Conservation (phyloP, 2,113 vertebrate species). For the Emydocephalus ijimae region DNA sequence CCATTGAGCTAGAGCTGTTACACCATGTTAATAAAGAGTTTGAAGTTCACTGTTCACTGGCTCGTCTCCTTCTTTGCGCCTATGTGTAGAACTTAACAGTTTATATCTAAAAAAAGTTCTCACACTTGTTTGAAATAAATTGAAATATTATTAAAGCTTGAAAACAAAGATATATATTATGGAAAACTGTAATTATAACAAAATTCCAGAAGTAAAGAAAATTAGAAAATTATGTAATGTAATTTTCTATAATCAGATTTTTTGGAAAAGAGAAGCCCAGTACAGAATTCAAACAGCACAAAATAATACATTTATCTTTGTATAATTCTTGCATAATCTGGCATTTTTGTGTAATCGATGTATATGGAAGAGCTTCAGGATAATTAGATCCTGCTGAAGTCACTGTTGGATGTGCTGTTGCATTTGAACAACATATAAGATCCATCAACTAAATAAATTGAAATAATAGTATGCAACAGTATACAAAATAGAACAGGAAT, state of each 20-base stretch:
- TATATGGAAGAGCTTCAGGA: background rate
- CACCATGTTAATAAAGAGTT: too few species aligned
- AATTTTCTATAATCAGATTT: background rate
- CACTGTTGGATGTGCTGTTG: background rate
- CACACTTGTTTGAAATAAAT: background rate
- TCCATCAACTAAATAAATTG: background rate
- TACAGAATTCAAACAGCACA: background rate
- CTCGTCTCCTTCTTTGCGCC: too few species aligned
- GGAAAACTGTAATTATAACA: background rate
- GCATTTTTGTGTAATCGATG: background rate
- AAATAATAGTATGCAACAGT: background rate
- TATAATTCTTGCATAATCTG: background rate
- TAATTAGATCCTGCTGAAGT: background rate
- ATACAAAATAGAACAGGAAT: background rate
- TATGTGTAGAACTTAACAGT: too few species aligned
- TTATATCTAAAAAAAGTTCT: background rate
- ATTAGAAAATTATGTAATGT: background rate
- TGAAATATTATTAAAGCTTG: background rate
- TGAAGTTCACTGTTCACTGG: too few species aligned
- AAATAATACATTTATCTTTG: background rate
- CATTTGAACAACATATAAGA: background rate
- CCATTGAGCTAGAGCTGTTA: too few species aligned
- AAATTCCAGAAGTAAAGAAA: background rate
- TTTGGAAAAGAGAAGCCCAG: background rate
- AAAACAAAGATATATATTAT: conserved; percentile 1